Evolutionary conservation across 1,140 invertebrate species (phyloP), one percentile per base, ranked within the genome.

Genomic region (Sogatella furcifera): DNA sequence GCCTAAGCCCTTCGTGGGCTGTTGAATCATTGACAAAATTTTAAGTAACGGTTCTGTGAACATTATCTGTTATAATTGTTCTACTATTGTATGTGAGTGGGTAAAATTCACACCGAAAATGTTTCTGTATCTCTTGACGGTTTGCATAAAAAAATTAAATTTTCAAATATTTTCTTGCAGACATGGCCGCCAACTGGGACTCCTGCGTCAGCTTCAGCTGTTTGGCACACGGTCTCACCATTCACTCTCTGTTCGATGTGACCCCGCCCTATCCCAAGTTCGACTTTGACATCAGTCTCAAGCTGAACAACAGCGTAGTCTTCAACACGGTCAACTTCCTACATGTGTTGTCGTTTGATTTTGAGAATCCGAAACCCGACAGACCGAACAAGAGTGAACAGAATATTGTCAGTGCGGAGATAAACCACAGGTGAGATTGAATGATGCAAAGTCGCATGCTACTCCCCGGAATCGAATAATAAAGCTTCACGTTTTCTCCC

Each of bases 271-370:
- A 80, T 71, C 84, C 85, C 4, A 72, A 74, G 62, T 85, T 86
- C 68, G 75, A 78, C 59, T 78, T 83, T 5, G 69, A 74, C 17
- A 77, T 83, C 13, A 80, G 80, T 65, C 71, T 86, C 52, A 84
- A 83, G 67, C 77, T 79, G 57, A 78, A 81, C 67, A 80, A 83
- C 59, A 77, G 80, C 52, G 81, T 85, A 38, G 77, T 87, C 11
- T 74, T 88, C 17, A 88, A 88, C 66, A 85, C 85, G 5, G 85
- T 84, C 14, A 84, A 86, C 68, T 84, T 85, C 63, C 73, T 88
- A 21, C 81, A 86, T 59, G 79, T 84, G 17, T 69, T 88, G 19
- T 75, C 72, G 62, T 74, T 81, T 17, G 73, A 79, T 57, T 68
- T 82, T 52, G 74, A 78, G 57, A 68, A 73, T 55, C 69, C 70